A percentile compares a stretch with the other conserved stretches of the same genome.
These are phyloP conservation scores for Craterocephalus amniculus DNA, from an alignment of 2,797 vertebrate species.

Conservation along the genomic window DNA sequence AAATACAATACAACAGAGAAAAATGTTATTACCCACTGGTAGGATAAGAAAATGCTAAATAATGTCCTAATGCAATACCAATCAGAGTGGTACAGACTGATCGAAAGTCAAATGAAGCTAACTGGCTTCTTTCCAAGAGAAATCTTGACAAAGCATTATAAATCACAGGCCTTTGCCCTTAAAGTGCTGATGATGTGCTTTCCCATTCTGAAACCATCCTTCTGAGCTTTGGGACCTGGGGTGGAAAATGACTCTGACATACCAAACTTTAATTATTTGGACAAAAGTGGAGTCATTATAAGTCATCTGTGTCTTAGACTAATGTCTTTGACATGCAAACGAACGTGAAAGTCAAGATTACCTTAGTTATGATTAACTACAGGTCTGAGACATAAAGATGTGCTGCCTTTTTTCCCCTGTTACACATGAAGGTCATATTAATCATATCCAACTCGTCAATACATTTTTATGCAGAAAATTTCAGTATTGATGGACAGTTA, in stretches of 20 bases:
- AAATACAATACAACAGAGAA: slow-evolving; percentile 11
- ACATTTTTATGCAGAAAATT: background rate
- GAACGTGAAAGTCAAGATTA: slow-evolving; percentile 48
- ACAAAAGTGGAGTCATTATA: slow-evolving; percentile 57
- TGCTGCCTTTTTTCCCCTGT: background rate
- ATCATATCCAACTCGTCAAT: slow-evolving; percentile 10
- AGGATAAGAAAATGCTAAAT: slow-evolving; percentile 20
- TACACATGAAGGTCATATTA: background rate
- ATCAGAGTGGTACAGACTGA: slow-evolving; percentile 18
- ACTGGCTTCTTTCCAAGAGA: slow-evolving; percentile 46
- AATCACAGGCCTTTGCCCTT: slow-evolving; percentile 57
- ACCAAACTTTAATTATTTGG: slow-evolving; percentile 65
- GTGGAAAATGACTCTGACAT: slow-evolving; percentile 64
- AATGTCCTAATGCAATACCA: slow-evolving; percentile 12
- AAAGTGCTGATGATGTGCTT: slow-evolving; percentile 59
- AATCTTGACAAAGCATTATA: slow-evolving; percentile 64
- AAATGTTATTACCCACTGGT: slow-evolving; percentile 6
- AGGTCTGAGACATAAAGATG: background rate
- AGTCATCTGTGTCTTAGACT: slow-evolving; percentile 41
- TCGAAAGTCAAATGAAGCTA: slow-evolving; percentile 47
- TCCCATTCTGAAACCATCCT: slow-evolving; percentile 22
- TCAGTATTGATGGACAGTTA: background rate
- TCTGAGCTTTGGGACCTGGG: slow-evolving; percentile 44
- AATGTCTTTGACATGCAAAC: slow-evolving; percentile 37
- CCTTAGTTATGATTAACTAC: slow-evolving; percentile 39